Evolutionary conservation across 2,888 invertebrate genomes (phyloP).

Genomic region (Diarsia brunnea): DNA sequence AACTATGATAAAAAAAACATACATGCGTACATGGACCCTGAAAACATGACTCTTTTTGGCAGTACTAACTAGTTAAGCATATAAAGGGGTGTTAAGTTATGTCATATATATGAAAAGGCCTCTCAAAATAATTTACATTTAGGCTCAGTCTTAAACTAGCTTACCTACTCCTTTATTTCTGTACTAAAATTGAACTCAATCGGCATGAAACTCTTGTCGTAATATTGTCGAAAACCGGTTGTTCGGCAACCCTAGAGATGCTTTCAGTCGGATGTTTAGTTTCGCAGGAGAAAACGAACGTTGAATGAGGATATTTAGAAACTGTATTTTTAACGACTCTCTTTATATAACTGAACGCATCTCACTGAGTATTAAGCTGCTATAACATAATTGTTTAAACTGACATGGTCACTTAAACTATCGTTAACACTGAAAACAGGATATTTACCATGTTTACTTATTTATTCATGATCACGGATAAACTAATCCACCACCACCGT

Average conservation of each 20-base stretch:
- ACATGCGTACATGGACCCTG: too few species aligned
- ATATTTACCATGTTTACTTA: too few species aligned
- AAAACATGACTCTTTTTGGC: too few species aligned
- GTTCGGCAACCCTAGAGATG: conserved; percentile 35
- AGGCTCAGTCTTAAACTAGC: neutral
- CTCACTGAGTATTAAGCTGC: conserved; percentile 7
- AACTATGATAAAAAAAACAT: neutral
- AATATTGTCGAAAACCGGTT: neutral
- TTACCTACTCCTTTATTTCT: neutral
- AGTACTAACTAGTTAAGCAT: neutral
- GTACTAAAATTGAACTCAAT: neutral
- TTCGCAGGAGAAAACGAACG: conserved; percentile 4
- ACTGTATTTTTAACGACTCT: neutral
- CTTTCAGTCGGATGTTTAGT: conserved; percentile 41
- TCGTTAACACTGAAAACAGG: too few species aligned
- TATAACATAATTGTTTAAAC: neutral
- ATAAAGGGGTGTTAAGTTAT: neutral
- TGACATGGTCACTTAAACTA: too few species aligned
- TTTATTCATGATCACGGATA: too few species aligned
- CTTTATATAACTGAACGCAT: conserved; percentile 15
- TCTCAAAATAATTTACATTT: neutral
- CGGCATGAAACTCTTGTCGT: neutral
- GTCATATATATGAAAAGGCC: neutral
- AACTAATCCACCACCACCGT: too few species aligned
- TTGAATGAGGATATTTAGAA: neutral